Conservation (phyloP, 35 echinoderm and acorn worm genomes). For the Amphiura filiformis region DNA sequence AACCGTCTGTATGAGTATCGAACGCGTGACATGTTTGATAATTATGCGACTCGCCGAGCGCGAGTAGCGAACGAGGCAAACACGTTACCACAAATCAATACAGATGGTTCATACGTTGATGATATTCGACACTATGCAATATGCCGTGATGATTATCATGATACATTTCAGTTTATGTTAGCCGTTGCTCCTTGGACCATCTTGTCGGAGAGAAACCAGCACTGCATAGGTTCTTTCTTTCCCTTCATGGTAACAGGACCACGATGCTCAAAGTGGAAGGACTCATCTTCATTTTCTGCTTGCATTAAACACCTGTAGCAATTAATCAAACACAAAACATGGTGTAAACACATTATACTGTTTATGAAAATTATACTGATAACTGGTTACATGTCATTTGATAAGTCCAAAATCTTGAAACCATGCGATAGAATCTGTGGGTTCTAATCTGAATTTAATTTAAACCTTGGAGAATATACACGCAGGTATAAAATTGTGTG, state of each 20-base stretch:
- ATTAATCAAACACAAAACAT: background rate
- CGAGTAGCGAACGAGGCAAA: background rate
- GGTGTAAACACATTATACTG: too few species aligned
- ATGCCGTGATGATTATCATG: conserved; percentile 1
- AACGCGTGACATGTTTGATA: background rate
- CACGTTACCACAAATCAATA: background rate
- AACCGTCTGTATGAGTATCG: background rate
- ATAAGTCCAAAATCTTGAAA: background rate
- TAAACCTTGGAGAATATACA: too few species aligned
- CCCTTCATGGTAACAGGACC: conserved; percentile 89
- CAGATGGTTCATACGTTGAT: background rate
- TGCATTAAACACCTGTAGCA: conserved; percentile 74
- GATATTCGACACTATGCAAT: background rate
- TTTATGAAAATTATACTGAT: too few species aligned
- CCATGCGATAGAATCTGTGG: background rate
- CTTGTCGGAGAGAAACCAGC: conserved; percentile 68
- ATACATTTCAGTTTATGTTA: too few species aligned
- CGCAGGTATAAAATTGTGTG: too few species aligned
- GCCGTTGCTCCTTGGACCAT: background rate
- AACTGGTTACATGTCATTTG: background rate
- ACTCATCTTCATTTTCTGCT: conserved; percentile 63
- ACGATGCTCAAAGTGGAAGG: conserved; percentile 74
- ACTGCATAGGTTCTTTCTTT: conserved; percentile 89
- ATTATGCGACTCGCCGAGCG: too few species aligned
- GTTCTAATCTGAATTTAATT: too few species aligned